Evolutionary conservation across 2,797 vertebrate species (phyloP).

Genomic region (Cuculus canorus): DNA sequence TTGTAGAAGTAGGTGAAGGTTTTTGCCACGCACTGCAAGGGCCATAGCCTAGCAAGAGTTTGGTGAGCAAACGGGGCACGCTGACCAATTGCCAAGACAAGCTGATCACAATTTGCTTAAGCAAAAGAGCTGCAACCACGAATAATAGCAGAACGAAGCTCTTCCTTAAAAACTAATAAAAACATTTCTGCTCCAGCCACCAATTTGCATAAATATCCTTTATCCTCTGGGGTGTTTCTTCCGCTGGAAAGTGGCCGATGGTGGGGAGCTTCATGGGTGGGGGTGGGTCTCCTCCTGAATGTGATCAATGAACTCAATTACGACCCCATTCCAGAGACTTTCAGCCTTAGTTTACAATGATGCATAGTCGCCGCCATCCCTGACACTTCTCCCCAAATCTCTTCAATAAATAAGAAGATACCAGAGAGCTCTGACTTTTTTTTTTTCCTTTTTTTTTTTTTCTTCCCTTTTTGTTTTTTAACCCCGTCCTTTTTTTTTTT

Average conservation of each 20-base stretch:
- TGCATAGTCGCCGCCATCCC: conserved; percentile 79
- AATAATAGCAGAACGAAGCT: background rate
- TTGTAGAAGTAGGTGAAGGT: background rate
- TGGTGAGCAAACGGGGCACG: rapidly evolving
- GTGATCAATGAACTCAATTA: conserved; percentile 96
- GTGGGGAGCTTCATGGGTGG: background rate
- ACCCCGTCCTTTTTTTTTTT: background rate
- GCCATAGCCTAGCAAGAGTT: background rate
- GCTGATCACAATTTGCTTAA: background rate
- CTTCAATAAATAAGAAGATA: conserved; percentile 82
- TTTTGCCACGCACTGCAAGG: background rate
- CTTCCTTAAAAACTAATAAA: conserved; percentile 19
- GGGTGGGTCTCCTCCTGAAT: conserved; percentile 52
- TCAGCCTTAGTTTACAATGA: conserved; percentile 76
- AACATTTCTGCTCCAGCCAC: background rate
- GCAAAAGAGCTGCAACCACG: background rate
- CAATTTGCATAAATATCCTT: conserved; percentile 31
- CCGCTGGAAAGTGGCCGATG: conserved; percentile 40
- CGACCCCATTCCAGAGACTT: conserved; percentile 79
- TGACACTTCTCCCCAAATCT: conserved; percentile 80
- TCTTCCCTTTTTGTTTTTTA: background rate
- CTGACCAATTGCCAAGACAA: background rate
- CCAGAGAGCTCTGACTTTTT: conserved; percentile 49
- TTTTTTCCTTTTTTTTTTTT: background rate
- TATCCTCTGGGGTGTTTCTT: background rate